Conservation (phyloP, 2,113 vertebrate genomes). For the Baryphthengus martii region DNA sequence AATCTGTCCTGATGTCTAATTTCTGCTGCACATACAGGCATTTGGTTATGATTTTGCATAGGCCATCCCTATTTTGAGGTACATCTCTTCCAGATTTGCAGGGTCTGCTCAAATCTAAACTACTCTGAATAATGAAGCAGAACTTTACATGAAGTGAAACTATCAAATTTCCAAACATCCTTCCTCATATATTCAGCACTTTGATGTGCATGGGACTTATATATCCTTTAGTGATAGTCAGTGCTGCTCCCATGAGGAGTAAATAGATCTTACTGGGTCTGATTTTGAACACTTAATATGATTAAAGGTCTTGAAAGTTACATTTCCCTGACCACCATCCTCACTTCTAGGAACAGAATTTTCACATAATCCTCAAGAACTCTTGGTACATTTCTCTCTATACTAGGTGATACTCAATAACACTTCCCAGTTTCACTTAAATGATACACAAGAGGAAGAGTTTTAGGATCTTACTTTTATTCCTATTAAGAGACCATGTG, state of each 20-base stretch:
- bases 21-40: not conserved
- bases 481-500: not conserved
- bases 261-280: not conserved
- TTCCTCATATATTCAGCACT: fast-evolving
- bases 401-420: not conserved
- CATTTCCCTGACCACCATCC: not conserved
- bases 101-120: not conserved
- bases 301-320: not conserved
- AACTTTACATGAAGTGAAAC: not conserved
- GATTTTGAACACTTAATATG: not conserved
- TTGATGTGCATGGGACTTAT: fast-evolving
- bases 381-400: not conserved
- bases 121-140: fast-evolving
- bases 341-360: not conserved
- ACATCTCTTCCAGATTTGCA: not conserved
- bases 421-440: not conserved
- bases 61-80: not conserved
- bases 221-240: not conserved
- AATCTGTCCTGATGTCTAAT: not conserved
- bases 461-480: not conserved
- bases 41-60: not conserved
- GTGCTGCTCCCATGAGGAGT: not conserved
- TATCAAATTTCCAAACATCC: not conserved
- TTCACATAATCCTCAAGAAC: not conserved
- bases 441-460: not conserved